Base-by-base conservation (phyloP, 2,888 invertebrate species). In the Epirrhoe tristata region DNA sequence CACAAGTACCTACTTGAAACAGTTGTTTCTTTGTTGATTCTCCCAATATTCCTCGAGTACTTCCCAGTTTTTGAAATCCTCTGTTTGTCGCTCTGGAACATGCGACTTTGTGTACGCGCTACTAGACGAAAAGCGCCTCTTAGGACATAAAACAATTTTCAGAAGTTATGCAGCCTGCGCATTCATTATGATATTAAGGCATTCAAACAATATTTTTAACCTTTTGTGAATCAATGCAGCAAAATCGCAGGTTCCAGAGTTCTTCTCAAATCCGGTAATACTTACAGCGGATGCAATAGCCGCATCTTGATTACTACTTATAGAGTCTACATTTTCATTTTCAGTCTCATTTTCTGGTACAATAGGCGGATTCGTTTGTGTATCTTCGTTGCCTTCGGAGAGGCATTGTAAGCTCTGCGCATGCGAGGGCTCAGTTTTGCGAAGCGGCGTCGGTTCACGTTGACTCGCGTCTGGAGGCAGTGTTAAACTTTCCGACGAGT, bases 221-320 rank as follows among this genome's bases (percentile, higher is more conserved):
- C 16, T 54, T 24, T 17, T 10, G 17, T n/a, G 7, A 63, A n/a
- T 52, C 32, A 57, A 32, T 56, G 51, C 52, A 14, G 54, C 66
- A 66, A 62, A 62, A 62, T 66, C 66, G 62, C 66, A 62, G n/a
- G 50, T 66, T 66, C 66, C 66, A 66, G 66, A 66, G 54, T 24
- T 62, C 32, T 62, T 58, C 36, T 48, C 24, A 46, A 52, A 57
- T 51, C 50, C 60, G 12, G 17, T 58, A 24, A 58, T 66, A 67
- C 67, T 67, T 63, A 67, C 62, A 53, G 55, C 14, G 10, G 51
- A 39, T 55, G 36, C 48, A 31, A 10, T 39, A 10, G 39, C 43
- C 39, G 59, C 32, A 39, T 31, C 43, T 24, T 51, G n/a, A 39
- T 14, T 39, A 52, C 8, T 8, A 52, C 1, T 8, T 17, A 34